Base-by-base conservation (phyloP, 2,888 invertebrate genomes). In the Brachyopa scutellaris region DNA sequence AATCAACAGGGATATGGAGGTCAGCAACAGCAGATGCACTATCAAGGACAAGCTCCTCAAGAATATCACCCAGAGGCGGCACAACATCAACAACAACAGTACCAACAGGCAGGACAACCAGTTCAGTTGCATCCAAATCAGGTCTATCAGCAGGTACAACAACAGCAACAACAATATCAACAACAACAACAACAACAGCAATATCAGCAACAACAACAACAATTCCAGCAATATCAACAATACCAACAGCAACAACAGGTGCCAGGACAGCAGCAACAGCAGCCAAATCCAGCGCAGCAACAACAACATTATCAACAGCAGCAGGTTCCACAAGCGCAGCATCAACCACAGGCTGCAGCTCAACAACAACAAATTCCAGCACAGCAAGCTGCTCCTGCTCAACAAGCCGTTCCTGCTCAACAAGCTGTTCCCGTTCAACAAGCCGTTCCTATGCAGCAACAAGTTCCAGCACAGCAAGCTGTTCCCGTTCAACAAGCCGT, bases 21-120 rank as follows among this genome's bases (percentile, higher is more conserved):
- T 2, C 87, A 87, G 11, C 84, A 85, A 2, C 84, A 62, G 11
- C 85, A 84, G 9, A 69, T 78, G 79, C 70, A 76, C 42, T 76
- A 72, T 21, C 89, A 87, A 62, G 87, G 86, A 9, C 84, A 76
- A 15, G 84, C 73, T 11, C 89, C 88, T 9, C 87, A 88, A 8
- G 85, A 84, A 70, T 88, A 89, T 62, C 86, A 85, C 6, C 87
- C 86, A 33, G 85, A 84, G 36, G 76, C 69, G 7, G 83, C 85
- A 47, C 84, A 79, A 11, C 70, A 72, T 17, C 76, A 57, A 23
- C 72, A 83, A n/a, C 78, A 78, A 8, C 79, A 84, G 57, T 84
- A 86, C 53, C 85, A 82, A 21, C 84, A 70, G 7, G 49, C 72
- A 23, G 59, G 55, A 9, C 85, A 85, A 62, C 85, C 84, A 55